Base-by-base conservation (phyloP, 2,888 invertebrate genomes). In the Harpagoxenus sublaevis region DNA sequence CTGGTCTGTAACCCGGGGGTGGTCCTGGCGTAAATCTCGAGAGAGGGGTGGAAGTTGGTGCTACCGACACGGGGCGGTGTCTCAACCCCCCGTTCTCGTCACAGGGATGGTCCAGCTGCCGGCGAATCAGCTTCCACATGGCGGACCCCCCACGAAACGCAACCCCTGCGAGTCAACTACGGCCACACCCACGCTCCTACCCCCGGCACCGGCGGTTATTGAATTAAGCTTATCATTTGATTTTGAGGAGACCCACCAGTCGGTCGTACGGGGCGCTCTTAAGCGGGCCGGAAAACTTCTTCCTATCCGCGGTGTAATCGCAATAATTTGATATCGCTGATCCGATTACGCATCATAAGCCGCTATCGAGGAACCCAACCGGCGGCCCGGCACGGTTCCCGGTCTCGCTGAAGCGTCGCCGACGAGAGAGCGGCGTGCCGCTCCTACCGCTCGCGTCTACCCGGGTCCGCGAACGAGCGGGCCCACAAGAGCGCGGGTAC, bases 181-280 rank as follows among this genome's bases (percentile, higher is more conserved):
- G 77, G 84, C 87, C 90, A 89, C 89, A 83, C 90, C 89, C 81
- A 83, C 83, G 48, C 39, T 84, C 87, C 90, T 75, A 87, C 89
- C 90, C 90, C 86, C 89, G 53, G 53, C 87, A 87, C 92, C 89
- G 79, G 74, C 89, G 86, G 93, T 94, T 95, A 94, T 95, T 94
- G 95, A 95, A 95, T 95, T 95, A 95, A 95, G 94, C 95, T 95
- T 94, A 95, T 95, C 95, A 95, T 95, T 95, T 95, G 95, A 95
- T 95, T 95, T 95, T 94, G 94, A 94, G 94, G 93, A 94, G 94
- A 94, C 93, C 94, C 94, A 94, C 94, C 94, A 94, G 94, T 94
- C 94, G 94, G 95, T 94, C 93, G 94, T 94, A 93, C 94, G 94
- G 93, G 93, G 93, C 92, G 93, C 94, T 93, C 94, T 94, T 94